Conservation (phyloP, 2,797 vertebrate species). For the Eulemur albifrons region DNA sequence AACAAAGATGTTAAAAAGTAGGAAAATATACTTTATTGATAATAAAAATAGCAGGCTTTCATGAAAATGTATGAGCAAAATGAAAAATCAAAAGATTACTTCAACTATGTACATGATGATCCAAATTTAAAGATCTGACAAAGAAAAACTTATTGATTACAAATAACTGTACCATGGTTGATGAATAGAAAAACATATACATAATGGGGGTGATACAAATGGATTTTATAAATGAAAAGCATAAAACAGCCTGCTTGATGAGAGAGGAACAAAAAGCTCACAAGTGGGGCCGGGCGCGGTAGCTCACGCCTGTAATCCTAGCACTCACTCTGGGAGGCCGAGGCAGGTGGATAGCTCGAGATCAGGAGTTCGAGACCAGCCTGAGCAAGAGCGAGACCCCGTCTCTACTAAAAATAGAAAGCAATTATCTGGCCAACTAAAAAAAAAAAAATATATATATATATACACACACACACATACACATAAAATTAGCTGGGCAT, state of each 20-base stretch:
- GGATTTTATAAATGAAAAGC: neutral
- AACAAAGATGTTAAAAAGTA: neutral
- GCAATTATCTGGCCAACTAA: no score
- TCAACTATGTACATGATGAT: neutral
- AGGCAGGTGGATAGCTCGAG: no score
- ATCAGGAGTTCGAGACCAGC: no score
- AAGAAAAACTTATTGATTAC: neutral
- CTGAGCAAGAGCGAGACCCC: no score
- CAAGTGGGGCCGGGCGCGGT: no score
- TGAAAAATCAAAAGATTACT: neutral
- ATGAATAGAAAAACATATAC: neutral
- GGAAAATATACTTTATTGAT: neutral
- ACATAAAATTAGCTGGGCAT: no score
- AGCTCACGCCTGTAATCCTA: no score
- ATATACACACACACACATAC: no score
- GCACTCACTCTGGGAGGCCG: no score
- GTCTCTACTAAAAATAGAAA: no score
- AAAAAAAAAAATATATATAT: no score
- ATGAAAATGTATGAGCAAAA: neutral
- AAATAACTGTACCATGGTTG: neutral
- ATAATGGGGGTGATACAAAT: neutral
- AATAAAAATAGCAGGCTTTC: neutral
- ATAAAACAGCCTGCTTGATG: neutral
- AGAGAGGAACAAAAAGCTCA: neutral
- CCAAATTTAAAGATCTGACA: conserved; percentile 4